Percentiles rank a stretch among this genome's conserved stretches.
These are phyloP conservation scores for Volucella zonaria DNA, from an alignment of 2,888 invertebrate species.

Conservation along the genomic window DNA sequence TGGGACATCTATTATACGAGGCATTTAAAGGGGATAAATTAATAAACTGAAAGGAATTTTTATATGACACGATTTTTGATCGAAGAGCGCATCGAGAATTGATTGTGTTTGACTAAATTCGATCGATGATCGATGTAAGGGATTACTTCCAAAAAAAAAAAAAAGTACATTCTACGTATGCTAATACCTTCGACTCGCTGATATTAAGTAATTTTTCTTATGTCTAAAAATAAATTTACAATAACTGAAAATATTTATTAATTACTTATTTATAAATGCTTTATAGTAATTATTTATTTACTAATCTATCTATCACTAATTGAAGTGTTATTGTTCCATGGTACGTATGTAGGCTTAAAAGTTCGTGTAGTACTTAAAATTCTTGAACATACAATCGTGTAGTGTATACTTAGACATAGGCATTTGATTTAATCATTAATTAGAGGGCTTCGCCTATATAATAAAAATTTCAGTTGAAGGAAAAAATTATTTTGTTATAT, in stretches of 20 bases:
- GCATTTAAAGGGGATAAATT: neutral
- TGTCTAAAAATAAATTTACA: neutral
- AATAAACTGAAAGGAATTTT: neutral
- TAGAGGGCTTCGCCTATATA: too few relatives aligned
- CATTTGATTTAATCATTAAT: too few relatives aligned
- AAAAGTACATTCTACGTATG: constrained; percentile 11
- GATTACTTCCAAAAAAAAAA: constrained; percentile 27
- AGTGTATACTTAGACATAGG: too few relatives aligned
- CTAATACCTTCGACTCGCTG: constrained; percentile 21
- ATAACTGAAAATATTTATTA: neutral
- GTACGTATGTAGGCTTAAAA: too few relatives aligned
- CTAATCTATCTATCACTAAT: too few relatives aligned
- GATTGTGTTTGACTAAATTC: constrained; percentile 1
- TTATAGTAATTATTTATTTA: too few relatives aligned
- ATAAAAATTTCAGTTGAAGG: too few relatives aligned
- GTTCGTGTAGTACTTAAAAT: too few relatives aligned
- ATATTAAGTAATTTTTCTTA: neutral
- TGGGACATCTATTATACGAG: constrained; percentile 4
- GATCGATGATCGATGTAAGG: constrained; percentile 45
- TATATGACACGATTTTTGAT: constrained; percentile 28
- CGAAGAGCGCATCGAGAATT: constrained; percentile 16
- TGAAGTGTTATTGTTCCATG: too few relatives aligned
- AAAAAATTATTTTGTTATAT: too few relatives aligned
- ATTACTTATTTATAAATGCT: too few relatives aligned
- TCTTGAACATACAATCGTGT: too few relatives aligned